Base-by-base conservation (phyloP, 2,888 invertebrate genomes). In the Cepaea hortensis region DNA sequence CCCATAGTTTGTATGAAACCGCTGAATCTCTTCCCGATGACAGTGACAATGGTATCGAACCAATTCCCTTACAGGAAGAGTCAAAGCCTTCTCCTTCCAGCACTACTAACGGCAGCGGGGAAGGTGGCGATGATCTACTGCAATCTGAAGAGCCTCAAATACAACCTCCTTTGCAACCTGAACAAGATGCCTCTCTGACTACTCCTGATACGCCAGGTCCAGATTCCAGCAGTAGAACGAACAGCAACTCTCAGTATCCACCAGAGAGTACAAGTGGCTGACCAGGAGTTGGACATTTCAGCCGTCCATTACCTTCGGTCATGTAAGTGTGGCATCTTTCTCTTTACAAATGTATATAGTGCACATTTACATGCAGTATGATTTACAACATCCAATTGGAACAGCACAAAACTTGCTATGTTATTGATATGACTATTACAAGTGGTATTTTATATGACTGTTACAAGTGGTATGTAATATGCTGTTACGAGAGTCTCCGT, bases 11-110 rank as follows among this genome's bases (percentile, higher is more conserved):
- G 46, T 87, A 87, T 50, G 84, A 87, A 61, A 84, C 87, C 3
- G 87, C 87, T 7, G 87, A 87, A 46, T 87, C 87, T 9, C 75
- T 87, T 13, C 84, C 87, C 11, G 87, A 87, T 23, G 87, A 87
- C 73, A 87, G 87, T 73, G 87, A 87, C 75, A 87, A 55, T 61
- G 81, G 87, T 11, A 7, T 65, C 20, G 87, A 87, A 13, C 87
- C 80, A 13, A 46, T 84, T 79, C 84, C 11, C n/a, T 15, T 35
- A 9, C 84, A 76, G 18, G 23, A 46, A 18, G 76, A 75, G 11
- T 3, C 75, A 4, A 9, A n/a, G 0, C 6, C 13, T 48, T 76
- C 84, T 5, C 5, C 76, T n/a, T 15, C 6, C 48, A n/a, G 11
- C n/a, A 73, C 15, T 48, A 46, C 20, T 48, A 23, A 20, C 72